Conservation (phyloP, 2,113 vertebrate genomes). For the Pluvianellus socialis region DNA sequence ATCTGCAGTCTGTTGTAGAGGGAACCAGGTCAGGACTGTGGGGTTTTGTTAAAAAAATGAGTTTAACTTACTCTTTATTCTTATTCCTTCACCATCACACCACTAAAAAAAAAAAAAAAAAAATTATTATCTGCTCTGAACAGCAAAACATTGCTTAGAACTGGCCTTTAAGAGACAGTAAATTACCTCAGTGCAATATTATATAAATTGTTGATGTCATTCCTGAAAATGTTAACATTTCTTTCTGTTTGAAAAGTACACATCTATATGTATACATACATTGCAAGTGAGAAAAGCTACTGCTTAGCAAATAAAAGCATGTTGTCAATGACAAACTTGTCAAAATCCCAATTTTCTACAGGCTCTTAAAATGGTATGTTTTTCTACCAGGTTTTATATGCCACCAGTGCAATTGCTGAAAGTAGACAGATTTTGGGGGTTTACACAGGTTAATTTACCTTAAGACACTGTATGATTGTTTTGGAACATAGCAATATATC, state of each 20-base stretch:
- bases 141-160: not conserved
- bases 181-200: not conserved
- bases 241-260: not conserved
- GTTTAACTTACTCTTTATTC: not conserved
- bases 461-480: not conserved
- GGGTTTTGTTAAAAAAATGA: not conserved
- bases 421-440: not conserved
- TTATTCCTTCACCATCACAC: not conserved
- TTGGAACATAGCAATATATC: not conserved
- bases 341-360: not conserved
- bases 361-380: not conserved
- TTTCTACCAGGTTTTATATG: not conserved
- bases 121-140: not conserved
- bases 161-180: not conserved
- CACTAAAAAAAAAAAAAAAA: not conserved
- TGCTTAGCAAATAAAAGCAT: constrained; percentile 11
- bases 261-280: not conserved
- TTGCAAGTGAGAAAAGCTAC: not conserved
- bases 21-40: not conserved
- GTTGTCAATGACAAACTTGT: not conserved
- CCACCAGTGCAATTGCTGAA: not conserved
- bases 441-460: constrained; percentile 30
- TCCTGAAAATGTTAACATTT: not conserved
- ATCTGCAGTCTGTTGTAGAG: not conserved
- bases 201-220: not conserved